phyloP scores from a whole-genome alignment of 2,113 vertebrate species.

The Plestiodon gilberti region DNA sequence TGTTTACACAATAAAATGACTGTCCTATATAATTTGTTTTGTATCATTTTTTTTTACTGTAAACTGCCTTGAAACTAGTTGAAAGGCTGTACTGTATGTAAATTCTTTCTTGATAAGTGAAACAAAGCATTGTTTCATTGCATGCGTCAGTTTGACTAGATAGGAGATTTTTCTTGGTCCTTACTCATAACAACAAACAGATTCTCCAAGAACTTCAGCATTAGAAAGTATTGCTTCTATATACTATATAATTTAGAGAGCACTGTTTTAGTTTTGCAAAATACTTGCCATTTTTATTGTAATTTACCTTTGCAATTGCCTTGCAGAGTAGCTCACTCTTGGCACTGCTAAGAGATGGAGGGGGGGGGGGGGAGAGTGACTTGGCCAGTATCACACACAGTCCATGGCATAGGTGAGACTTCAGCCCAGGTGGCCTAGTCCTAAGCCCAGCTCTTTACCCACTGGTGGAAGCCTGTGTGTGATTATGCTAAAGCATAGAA shows the following conservation, averaged over 20 bases:
- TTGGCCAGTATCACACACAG: not conserved
- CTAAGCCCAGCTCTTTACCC: too few species aligned
- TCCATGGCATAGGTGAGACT: too few species aligned
- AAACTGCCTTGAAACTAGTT: not conserved
- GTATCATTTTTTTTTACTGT: too few species aligned
- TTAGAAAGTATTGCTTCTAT: not conserved
- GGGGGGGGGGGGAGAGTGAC: not conserved
- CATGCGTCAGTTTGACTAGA: not conserved
- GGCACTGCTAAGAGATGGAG: not conserved
- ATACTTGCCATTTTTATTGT: too few species aligned
- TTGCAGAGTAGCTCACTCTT: too few species aligned
- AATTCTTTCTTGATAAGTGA: not conserved
- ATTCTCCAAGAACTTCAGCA: not conserved
- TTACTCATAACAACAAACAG: not conserved
- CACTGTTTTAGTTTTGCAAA: not conserved
- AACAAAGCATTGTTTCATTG: not conserved
- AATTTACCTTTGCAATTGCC: too few species aligned
- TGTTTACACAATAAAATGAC: too few species aligned
- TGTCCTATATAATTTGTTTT: not conserved
- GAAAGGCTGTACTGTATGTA: not conserved
- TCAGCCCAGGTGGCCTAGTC: too few species aligned
- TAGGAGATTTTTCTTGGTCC: not conserved
- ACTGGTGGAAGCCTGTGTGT: too few species aligned
- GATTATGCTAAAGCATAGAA: too few species aligned
- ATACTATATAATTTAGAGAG: not conserved